Evolutionary conservation across 2,113 vertebrate species (phyloP).

Genomic region (Hypomesus transpacificus): DNA sequence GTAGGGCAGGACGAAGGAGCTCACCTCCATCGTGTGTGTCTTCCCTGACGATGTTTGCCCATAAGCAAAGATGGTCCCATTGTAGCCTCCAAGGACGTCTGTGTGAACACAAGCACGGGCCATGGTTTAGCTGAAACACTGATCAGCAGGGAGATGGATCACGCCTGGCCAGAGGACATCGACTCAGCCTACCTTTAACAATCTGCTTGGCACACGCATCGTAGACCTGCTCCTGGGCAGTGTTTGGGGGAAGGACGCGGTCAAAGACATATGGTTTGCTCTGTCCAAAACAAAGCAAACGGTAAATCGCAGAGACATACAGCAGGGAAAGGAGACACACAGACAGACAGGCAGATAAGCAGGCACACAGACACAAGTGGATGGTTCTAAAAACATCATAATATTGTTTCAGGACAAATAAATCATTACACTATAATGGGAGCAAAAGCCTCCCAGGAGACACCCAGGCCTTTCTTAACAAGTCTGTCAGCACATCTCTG

Average conservation of each 20-base stretch:
- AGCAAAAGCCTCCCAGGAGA: no score
- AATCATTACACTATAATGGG: no score
- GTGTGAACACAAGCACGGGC: neutral
- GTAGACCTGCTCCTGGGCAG: conserved; percentile 87
- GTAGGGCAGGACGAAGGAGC: neutral
- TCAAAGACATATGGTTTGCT: conserved; percentile 89
- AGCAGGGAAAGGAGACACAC: neutral
- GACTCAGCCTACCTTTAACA: conserved; percentile 81
- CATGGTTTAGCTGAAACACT: neutral
- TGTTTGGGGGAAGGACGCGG: conserved; percentile 84
- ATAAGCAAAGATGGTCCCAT: conserved; percentile 92
- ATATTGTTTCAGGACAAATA: no score
- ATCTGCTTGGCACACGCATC: conserved; percentile 91
- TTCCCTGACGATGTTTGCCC: conserved; percentile 93
- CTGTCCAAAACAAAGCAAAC: conserved; percentile 66
- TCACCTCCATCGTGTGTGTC: conserved; percentile 86
- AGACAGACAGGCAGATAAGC: no score
- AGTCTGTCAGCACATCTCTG: no score
- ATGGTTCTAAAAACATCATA: no score
- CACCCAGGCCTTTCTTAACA: no score
- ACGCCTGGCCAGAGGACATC: neutral
- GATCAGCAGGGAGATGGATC: neutral
- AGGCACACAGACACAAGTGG: no score
- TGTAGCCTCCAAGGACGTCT: conserved; percentile 94
- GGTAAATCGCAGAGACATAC: conserved; percentile 19